Evolutionary conservation across 2,888 invertebrate species (phyloP).

Genomic region (Platycheirus rosarum): DNA sequence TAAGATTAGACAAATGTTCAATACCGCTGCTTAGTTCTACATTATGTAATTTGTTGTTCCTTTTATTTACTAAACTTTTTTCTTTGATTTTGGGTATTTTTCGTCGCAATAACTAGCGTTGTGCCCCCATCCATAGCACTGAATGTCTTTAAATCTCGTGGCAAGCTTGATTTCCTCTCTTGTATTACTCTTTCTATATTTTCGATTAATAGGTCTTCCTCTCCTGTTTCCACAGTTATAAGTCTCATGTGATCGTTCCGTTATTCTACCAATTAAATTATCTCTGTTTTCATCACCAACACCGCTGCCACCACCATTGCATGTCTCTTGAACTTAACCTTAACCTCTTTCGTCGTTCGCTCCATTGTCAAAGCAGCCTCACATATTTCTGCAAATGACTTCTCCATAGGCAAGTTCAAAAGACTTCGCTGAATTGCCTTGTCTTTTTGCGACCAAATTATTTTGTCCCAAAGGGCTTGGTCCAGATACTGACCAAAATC

Average conservation of each 20-base stretch:
- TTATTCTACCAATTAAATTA: constrained; percentile 14
- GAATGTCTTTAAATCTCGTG: constrained; percentile 1
- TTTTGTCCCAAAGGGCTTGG: constrained; percentile 32
- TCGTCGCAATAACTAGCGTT: constrained; percentile 27
- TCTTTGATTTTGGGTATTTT: constrained; percentile 8
- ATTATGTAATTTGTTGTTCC: constrained; percentile 30
- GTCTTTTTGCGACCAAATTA: constrained; percentile 26
- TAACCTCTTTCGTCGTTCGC: too few relatives aligned
- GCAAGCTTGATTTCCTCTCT: constrained; percentile 7
- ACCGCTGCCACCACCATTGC: constrained; percentile 2
- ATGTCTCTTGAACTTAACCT: constrained; percentile 6
- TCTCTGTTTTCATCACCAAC: not conserved
- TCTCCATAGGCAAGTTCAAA: constrained; percentile 12
- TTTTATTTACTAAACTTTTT: not conserved
- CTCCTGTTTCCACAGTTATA: constrained; percentile 4
- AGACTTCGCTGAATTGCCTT: constrained; percentile 19
- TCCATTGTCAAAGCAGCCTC: too few relatives aligned
- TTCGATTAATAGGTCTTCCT: constrained; percentile 6
- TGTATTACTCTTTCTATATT: not conserved
- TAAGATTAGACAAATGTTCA: constrained; percentile 26
- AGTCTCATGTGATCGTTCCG: not conserved
- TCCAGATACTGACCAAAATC: constrained; percentile 31
- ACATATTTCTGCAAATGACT: constrained; percentile 33
- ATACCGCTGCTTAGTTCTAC: constrained; percentile 20
- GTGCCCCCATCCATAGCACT: constrained; percentile 14